A percentile compares a stretch with the other conserved stretches of the same genome.
Conservation (phyloP, 1,140 invertebrate genomes). For the Drosophila miranda region DNA sequence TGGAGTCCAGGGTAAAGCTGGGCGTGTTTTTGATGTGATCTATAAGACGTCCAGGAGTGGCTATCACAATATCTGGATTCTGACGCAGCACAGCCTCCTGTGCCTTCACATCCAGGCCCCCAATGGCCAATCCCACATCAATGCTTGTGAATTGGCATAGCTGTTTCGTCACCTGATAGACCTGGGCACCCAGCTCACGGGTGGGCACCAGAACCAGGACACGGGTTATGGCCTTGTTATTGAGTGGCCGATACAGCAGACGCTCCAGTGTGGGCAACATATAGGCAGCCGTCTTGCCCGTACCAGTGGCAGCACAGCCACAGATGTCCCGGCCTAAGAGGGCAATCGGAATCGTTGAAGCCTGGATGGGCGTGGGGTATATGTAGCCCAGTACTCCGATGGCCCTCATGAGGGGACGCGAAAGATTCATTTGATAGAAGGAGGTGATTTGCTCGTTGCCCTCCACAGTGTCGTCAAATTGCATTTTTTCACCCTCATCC, state of each 20-base stretch:
- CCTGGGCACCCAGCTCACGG: conserved; percentile 95
- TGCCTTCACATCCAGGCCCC: conserved; percentile 96
- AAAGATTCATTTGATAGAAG: conserved; percentile 97
- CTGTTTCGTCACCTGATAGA: conserved; percentile 96
- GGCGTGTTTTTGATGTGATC: conserved; percentile 89
- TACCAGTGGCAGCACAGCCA: conserved; percentile 91
- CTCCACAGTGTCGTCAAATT: conserved; percentile 89
- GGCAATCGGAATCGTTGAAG: conserved; percentile 96
- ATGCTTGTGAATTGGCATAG: conserved; percentile 93
- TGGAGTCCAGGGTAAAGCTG: conserved; percentile 93
- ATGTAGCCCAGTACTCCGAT: conserved; percentile 93
- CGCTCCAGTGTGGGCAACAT: conserved; percentile 98
- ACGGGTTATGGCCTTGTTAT: conserved; percentile 87
- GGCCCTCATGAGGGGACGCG: conserved; percentile 93
- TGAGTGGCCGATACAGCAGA: conserved; percentile 89
- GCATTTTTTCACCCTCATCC: conserved; percentile 85
- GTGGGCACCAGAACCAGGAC: conserved; percentile 98
- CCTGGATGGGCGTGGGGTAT: conserved; percentile 98
- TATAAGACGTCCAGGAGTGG: conserved; percentile 98
- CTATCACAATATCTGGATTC: conserved; percentile 98
- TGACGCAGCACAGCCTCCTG: conserved; percentile 94
- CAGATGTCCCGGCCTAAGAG: conserved; percentile 86
- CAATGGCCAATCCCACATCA: conserved; percentile 92
- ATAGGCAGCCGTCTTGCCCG: conserved; percentile 99
- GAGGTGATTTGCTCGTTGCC: conserved; percentile 87